These are phyloP conservation scores for Samia ricini DNA, from an alignment of 1,140 invertebrate species.

Conservation along the genomic window DNA sequence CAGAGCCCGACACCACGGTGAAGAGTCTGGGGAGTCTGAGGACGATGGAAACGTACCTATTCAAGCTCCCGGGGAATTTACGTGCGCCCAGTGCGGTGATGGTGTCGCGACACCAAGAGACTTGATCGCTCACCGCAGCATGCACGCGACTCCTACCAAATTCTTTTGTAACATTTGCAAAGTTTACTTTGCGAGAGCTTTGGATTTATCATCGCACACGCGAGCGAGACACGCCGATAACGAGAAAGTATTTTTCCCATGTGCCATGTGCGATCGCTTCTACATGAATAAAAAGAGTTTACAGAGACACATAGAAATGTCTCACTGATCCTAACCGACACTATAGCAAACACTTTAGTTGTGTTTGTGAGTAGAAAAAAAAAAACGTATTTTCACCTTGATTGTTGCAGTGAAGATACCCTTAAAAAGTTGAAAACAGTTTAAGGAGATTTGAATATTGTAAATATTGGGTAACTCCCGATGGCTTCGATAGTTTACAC, in stretches of 20 bases:
- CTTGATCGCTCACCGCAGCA: conserved; percentile 66
- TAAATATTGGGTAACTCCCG: neutral
- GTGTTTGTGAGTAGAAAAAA: neutral
- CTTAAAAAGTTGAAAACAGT: neutral
- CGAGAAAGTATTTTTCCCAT: conserved; percentile 73
- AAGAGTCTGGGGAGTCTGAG: conserved; percentile 57
- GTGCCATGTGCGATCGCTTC: conserved; percentile 73
- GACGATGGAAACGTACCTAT: conserved; percentile 34
- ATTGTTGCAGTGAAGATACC: neutral
- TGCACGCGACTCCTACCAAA: conserved; percentile 67
- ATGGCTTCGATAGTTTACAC: neutral
- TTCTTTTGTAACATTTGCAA: conserved; percentile 79
- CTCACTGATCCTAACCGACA: conserved; percentile 51
- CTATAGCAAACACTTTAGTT: neutral
- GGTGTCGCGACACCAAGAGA: conserved; percentile 68
- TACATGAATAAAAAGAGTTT: conserved; percentile 77
- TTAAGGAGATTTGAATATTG: neutral
- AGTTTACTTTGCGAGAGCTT: conserved; percentile 75
- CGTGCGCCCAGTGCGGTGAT: conserved; percentile 71
- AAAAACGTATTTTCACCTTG: neutral
- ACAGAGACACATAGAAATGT: conserved; percentile 72
- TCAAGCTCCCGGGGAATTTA: conserved; percentile 51
- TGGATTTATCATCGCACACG: conserved; percentile 79
- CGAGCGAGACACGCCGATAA: conserved; percentile 73
- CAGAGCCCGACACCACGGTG: conserved; percentile 45